Evolutionary conservation across 2,113 vertebrate genomes (phyloP).

Genomic region (Entomyzon cyanotis): DNA sequence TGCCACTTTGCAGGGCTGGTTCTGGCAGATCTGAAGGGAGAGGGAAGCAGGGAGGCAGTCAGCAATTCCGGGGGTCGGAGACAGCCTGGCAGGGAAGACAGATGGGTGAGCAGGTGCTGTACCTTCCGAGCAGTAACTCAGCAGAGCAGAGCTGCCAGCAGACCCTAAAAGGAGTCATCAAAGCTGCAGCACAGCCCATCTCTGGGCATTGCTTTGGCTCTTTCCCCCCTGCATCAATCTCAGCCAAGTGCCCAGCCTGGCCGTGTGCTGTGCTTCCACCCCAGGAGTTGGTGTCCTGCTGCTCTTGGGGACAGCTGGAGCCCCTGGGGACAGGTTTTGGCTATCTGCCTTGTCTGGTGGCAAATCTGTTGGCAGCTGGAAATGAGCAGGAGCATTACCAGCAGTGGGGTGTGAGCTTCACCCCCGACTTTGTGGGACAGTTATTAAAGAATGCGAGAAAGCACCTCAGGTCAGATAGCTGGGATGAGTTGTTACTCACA

Average conservation of each 20-base stretch:
- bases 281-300: fast-evolving
- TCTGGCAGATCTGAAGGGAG: background rate
- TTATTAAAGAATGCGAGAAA: background rate
- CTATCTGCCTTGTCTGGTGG: background rate
- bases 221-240: background rate
- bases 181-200: background rate
- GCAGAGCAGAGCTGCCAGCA: constrained; percentile 41
- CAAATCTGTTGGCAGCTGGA: background rate
- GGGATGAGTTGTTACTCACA: fast-evolving
- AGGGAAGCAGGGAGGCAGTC: constrained; percentile 5
- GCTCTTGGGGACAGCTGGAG: background rate
- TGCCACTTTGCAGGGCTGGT: background rate
- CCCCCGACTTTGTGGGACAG: background rate
- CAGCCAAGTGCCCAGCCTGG: fast-evolving
- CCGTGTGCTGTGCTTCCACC: background rate
- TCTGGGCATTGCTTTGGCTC: background rate
- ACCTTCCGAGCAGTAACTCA: constrained; percentile 21
- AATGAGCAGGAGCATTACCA: background rate
- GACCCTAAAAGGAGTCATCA: constrained; percentile 48
- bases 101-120: constrained; percentile 59
- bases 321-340: background rate
- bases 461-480: background rate
- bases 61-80: background rate
- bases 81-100: constrained; percentile 9
- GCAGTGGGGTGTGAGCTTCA: background rate